Evolutionary conservation across 2,113 vertebrate species (phyloP).

Genomic region (Polyodon spathula): DNA sequence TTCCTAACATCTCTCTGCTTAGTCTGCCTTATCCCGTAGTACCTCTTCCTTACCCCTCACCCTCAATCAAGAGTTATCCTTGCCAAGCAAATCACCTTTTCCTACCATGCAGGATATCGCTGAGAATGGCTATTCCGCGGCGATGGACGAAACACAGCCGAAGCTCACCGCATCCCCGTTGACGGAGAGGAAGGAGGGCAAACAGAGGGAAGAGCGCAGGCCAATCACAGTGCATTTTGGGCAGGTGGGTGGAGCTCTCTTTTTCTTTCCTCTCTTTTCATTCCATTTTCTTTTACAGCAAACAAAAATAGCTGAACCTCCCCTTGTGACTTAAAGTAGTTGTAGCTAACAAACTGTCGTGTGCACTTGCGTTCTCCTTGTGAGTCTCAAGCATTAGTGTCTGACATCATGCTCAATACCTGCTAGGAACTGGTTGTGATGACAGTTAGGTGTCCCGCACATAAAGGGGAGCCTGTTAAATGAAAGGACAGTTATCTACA

Average conservation of each 20-base stretch:
- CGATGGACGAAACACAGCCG: conserved; percentile 50
- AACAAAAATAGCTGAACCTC: too few species aligned
- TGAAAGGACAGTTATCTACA: too few species aligned
- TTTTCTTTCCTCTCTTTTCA: too few species aligned
- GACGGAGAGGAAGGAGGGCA: conserved; percentile 58
- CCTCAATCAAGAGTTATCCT: conserved; percentile 25
- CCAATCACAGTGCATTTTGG: conserved; percentile 88
- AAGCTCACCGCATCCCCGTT: conserved; percentile 38
- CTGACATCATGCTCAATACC: too few species aligned
- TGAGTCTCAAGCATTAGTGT: too few species aligned
- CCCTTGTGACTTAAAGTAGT: too few species aligned
- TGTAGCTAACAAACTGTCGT: too few species aligned
- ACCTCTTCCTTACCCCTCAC: conserved; percentile 27
- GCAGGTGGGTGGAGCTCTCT: conserved; percentile 70
- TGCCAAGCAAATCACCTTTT: conserved; percentile 18
- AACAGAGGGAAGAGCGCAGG: conserved; percentile 60
- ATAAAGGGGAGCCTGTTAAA: too few species aligned
- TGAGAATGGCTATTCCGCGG: conserved; percentile 72
- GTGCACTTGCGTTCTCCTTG: too few species aligned
- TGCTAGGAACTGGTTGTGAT: too few species aligned
- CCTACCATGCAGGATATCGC: conserved; percentile 67
- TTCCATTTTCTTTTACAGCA: too few species aligned
- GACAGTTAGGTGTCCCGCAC: too few species aligned
- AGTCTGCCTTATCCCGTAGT: conserved; percentile 30
- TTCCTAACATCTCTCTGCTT: conserved; percentile 23